Base-by-base conservation (phyloP, 2,797 vertebrate species). In the Taeniopygia guttata region DNA sequence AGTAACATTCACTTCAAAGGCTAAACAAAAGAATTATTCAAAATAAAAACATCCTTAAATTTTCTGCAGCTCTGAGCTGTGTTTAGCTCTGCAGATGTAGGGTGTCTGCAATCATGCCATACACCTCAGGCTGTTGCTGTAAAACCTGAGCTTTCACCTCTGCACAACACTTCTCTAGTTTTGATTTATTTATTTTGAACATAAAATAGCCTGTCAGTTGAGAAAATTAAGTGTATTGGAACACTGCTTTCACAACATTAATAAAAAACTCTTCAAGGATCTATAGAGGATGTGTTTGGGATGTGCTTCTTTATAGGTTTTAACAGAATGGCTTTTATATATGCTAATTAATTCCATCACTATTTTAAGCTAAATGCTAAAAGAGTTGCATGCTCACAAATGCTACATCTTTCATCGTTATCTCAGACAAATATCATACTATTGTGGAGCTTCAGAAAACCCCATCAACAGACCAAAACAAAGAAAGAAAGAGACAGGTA, bases 51-150 rank as follows among this genome's bases (percentile, higher is more conserved):
- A 51, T n/a, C 75, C 54, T 84, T 90, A 72, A 5, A 85, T 96
- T 92, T 93, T 80, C 63, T 2, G 6, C 79, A n/a, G 60, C 42
- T 77, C 67, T 32, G 40, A 88, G 82, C 75, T 49, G 58, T 51
- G 29, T 83, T 84, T 63, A 78, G 79, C 77, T 76, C 87, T 94
- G 91, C 80, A 92, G 82, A 85, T 80, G 80, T 80, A 73, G 69
- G 7, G 13, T 54, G 26, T 52, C 80, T 90, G 89, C 79, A 85
- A 14, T 81, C 66, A 13, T 10, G 46, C 67, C 73, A 72, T 40
- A 77, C 36, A 64, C 69, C 55, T 74, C 43, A 2, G 48, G 74
- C 58, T 73, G 81, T 54, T 77, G 84, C 80, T 80, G 60, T 77
- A 95, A 93, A 91, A 93, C 32, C 81, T 18, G 30, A 94, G 91